Conservation (phyloP, 2,113 vertebrate genomes). For the Micronycteris hirsuta region DNA sequence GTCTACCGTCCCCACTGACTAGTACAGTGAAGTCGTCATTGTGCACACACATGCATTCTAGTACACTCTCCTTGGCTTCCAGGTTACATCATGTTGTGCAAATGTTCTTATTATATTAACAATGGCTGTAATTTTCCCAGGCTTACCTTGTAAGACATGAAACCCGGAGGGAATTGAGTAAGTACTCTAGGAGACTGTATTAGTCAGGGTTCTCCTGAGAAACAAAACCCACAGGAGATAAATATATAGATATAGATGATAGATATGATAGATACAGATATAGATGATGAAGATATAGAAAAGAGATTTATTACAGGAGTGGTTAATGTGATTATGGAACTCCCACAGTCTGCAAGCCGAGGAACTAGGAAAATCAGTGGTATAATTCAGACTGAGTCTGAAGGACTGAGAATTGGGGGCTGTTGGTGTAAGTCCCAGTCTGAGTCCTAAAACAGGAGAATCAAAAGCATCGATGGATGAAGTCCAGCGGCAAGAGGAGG, state of each 20-base stretch:
- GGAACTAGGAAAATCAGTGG: not conserved
- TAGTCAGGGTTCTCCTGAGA: not conserved
- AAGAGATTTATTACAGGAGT: not conserved
- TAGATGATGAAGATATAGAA: not conserved
- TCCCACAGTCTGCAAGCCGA: not conserved
- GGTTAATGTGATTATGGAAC: not conserved
- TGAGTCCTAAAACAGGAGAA: not conserved
- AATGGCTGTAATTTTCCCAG: too few species aligned
- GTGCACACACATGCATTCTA: too few species aligned
- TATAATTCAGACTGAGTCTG: not conserved
- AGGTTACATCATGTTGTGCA: too few species aligned
- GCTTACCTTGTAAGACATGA: not conserved
- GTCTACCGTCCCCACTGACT: too few species aligned
- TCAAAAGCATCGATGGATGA: not conserved
- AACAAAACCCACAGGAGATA: not conserved
- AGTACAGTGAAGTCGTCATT: too few species aligned
- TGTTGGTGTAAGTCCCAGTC: not conserved
- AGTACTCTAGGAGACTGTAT: not conserved
- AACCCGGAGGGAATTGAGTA: not conserved
- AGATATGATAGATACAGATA: too few species aligned
- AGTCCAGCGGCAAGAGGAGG: not conserved
- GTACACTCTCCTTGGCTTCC: too few species aligned
- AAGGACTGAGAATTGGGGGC: not conserved
- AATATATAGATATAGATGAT: not conserved
- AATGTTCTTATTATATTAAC: too few species aligned